These are phyloP conservation scores for Verasper variegatus DNA, from an alignment of 2,113 vertebrate species.

Conservation along the genomic window DNA sequence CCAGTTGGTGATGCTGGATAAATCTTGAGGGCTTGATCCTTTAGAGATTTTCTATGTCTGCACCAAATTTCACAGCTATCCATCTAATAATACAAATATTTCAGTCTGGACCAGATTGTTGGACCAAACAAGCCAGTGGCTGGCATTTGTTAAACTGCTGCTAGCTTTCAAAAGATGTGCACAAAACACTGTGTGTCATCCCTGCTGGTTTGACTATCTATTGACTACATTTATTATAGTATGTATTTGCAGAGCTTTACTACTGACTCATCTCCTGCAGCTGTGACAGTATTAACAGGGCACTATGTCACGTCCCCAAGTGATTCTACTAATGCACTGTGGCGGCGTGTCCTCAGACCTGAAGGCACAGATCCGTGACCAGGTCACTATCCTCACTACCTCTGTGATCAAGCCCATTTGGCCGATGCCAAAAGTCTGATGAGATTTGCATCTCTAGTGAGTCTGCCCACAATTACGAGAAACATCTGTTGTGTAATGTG, in stretches of 20 bases:
- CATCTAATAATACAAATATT: not conserved
- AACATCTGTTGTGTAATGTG: constrained; percentile 14
- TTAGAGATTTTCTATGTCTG: not conserved
- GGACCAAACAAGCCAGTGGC: not conserved
- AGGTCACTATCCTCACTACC: constrained; percentile 35
- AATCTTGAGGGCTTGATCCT: not conserved
- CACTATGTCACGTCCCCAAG: constrained; percentile 26
- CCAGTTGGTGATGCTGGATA: not conserved
- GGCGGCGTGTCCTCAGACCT: constrained; percentile 37
- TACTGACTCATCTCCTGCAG: constrained; percentile 11
- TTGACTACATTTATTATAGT: not conserved
- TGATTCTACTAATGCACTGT: constrained; percentile 32
- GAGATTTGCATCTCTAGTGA: constrained; percentile 24
- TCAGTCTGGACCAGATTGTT: not conserved
- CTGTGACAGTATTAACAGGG: constrained; percentile 30
- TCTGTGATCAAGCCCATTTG: constrained; percentile 16
- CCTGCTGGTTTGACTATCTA: not conserved
- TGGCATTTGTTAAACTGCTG: not conserved
- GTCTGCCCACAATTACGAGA: constrained; percentile 28
- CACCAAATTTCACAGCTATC: not conserved
- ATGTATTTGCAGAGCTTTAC: constrained; percentile 20
- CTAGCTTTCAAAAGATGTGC: not conserved
- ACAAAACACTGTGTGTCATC: not conserved
- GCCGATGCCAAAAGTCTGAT: constrained; percentile 11
- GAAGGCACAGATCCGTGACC: constrained; percentile 26